These are phyloP conservation scores for Vandiemenella viatica DNA, from an alignment of 2,888 invertebrate species.

Conservation along the genomic window DNA sequence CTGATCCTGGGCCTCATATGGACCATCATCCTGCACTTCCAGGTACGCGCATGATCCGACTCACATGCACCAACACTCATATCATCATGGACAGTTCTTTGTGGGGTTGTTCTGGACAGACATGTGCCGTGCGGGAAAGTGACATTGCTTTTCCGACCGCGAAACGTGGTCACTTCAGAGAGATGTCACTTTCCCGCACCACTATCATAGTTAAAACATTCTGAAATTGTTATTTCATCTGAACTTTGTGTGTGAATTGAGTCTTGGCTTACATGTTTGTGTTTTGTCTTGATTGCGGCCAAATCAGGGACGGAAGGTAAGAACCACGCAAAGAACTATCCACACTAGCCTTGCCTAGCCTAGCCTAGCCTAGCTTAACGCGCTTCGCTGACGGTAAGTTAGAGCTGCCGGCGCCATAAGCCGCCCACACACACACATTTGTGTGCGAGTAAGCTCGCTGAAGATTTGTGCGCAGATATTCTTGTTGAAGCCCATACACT, in stretches of 20 bases:
- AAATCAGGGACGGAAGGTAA: constrained; percentile 11
- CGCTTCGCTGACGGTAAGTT: background rate
- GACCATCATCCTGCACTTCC: constrained; percentile 99
- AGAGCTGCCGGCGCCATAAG: background rate
- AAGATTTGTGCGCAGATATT: too few species aligned
- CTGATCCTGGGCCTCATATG: constrained; percentile 95
- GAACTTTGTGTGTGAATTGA: too few species aligned
- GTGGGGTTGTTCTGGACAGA: constrained; percentile 12
- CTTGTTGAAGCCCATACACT: too few species aligned
- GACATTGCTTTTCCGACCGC: too few species aligned
- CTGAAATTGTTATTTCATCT: too few species aligned
- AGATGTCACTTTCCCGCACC: too few species aligned
- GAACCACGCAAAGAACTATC: constrained; percentile 12
- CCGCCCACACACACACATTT: background rate
- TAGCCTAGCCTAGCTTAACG: background rate
- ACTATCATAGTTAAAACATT: too few species aligned
- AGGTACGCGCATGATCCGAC: constrained; percentile 42
- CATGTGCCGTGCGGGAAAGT: too few species aligned
- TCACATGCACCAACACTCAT: background rate
- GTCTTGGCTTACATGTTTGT: too few species aligned
- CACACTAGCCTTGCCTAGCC: background rate
- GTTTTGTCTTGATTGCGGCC: too few species aligned
- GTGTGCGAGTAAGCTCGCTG: too few species aligned
- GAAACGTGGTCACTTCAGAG: too few species aligned
- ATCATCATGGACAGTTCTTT: constrained; percentile 12